Percentiles rank a stretch among this genome's conserved stretches.
Conservation (phyloP, 2,113 vertebrate species). For the Noturus placidus region DNA sequence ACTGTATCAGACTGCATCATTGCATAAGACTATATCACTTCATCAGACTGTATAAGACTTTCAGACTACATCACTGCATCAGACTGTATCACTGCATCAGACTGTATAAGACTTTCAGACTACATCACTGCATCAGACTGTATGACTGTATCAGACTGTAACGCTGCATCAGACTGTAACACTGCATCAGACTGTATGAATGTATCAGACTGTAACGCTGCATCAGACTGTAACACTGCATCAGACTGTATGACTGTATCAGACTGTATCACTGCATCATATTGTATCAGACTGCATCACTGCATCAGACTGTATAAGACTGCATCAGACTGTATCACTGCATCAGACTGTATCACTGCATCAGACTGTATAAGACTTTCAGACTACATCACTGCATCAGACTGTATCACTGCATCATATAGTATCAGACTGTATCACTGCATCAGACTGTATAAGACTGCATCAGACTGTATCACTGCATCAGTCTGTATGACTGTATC, state of each 20-base stretch:
- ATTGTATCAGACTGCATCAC: no score
- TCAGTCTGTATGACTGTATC: no score
- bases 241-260: not conserved
- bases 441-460: not conserved
- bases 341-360: not conserved
- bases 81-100: not conserved
- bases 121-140: not conserved
- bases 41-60: not conserved
- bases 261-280: not conserved
- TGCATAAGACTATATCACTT: not conserved
- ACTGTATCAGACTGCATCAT: not conserved
- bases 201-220: not conserved
- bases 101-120: no score
- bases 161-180: not conserved
- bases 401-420: no score
- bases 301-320: not conserved
- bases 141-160: not conserved
- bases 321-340: not conserved
- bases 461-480: not conserved
- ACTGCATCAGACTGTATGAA: not conserved
- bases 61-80: no score
- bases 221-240: not conserved
- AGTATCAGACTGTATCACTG: not conserved
- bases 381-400: not conserved
- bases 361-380: not conserved